Conservation (phyloP, 2,797 vertebrate genomes). For the Chrosomus eos region DNA sequence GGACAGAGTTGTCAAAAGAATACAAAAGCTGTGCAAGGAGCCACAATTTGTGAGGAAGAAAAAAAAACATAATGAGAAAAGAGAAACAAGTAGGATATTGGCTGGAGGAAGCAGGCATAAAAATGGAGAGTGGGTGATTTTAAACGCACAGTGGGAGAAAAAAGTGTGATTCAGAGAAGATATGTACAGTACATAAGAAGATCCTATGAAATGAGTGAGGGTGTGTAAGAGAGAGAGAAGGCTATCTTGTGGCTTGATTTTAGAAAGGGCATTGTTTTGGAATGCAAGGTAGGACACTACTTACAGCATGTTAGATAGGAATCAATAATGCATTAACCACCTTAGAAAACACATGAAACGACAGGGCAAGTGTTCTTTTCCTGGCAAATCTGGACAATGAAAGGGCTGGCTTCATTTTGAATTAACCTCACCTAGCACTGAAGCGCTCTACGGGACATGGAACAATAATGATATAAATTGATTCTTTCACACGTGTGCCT, state of each 20-base stretch:
- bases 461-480: conserved; percentile 61
- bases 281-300: conserved; percentile 66
- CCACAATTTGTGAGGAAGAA: conserved; percentile 33
- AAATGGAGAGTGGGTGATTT: conserved; percentile 42
- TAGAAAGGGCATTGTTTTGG: conserved; percentile 53
- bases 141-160: neutral
- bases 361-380: conserved; percentile 66
- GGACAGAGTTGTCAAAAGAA: conserved; percentile 44
- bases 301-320: conserved; percentile 73
- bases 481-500: conserved; percentile 62
- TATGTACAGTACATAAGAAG: neutral
- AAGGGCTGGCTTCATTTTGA: conserved; percentile 67
- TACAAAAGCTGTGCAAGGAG: conserved; percentile 43
- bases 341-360: conserved; percentile 71
- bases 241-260: conserved; percentile 1
- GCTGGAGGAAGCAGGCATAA: conserved; percentile 46
- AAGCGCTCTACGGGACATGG: conserved; percentile 51
- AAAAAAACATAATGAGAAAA: conserved; percentile 22
- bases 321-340: conserved; percentile 81
- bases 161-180: neutral
- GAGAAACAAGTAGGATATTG: conserved; percentile 28
- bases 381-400: conserved; percentile 71
- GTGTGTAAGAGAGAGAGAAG: conserved; percentile 36
- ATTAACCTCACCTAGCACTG: conserved; percentile 64
- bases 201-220: conserved; percentile 1